Evolutionary conservation across 2,888 invertebrate genomes (phyloP).

Genomic region (Cheilosia vernalis): DNA sequence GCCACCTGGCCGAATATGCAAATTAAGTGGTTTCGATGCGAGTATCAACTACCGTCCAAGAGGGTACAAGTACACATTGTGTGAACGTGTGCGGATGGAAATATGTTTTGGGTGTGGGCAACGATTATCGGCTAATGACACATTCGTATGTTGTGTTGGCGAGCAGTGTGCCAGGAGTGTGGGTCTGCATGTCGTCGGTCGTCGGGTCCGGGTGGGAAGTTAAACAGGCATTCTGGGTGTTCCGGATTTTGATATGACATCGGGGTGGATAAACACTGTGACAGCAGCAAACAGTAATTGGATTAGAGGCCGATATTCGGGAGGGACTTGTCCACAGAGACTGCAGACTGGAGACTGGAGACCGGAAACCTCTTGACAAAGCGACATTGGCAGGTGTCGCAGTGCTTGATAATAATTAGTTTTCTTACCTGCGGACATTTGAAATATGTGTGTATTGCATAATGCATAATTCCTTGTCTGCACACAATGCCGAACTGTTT

Average conservation of each 20-base stretch:
- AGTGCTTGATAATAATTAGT: slow-evolving; percentile 45
- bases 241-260: slow-evolving; percentile 43
- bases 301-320: slow-evolving; percentile 35
- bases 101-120: slow-evolving; percentile 37
- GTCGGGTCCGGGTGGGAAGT: neutral
- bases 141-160: neutral
- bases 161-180: no score
- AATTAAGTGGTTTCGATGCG: slow-evolving; percentile 62
- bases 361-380: slow-evolving; percentile 9
- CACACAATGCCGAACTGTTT: slow-evolving; percentile 16
- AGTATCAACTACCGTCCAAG: slow-evolving; percentile 44
- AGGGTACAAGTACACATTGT: slow-evolving; percentile 27
- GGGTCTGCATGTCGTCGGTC: neutral
- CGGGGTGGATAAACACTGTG: slow-evolving; percentile 49
- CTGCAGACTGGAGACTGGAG: neutral
- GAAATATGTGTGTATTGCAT: neutral
- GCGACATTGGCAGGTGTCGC: slow-evolving; percentile 16
- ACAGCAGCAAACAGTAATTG: slow-evolving; percentile 55
- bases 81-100: slow-evolving; percentile 5
- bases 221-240: slow-evolving; percentile 6
- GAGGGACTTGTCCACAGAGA: neutral
- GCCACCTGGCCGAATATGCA: slow-evolving; percentile 69
- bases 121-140: slow-evolving; percentile 62
- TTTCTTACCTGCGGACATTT: slow-evolving; percentile 31
- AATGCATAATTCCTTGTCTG: slow-evolving; percentile 11